phyloP scores from a whole-genome alignment of 2,797 vertebrate genomes.

The Halcyon smyrnensis region DNA sequence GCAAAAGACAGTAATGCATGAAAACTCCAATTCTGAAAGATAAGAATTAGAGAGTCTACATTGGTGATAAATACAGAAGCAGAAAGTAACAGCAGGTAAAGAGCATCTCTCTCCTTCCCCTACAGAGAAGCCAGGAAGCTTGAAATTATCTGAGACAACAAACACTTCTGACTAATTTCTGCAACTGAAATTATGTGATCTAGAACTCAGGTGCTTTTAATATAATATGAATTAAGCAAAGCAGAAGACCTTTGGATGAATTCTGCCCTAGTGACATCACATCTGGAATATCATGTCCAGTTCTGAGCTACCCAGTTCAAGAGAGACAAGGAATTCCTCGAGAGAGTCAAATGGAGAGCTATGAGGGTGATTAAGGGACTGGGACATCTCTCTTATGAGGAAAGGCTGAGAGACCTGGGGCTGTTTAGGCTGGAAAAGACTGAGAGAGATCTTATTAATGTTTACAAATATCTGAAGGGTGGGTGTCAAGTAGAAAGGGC shows the following conservation, averaged over 20 bases:
- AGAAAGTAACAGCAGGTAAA: background rate
- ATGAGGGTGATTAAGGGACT: no score
- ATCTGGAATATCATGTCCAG: no score
- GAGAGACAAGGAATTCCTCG: no score
- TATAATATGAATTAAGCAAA: background rate
- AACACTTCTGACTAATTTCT: background rate
- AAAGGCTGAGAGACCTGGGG: no score
- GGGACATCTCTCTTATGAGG: no score
- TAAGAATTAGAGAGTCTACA: background rate
- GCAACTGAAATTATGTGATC: background rate
- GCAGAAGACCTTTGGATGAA: background rate
- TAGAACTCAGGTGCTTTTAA: background rate
- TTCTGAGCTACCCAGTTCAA: no score
- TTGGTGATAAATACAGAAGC: background rate
- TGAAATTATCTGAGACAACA: background rate
- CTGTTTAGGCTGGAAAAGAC: no score
- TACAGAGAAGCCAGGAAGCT: background rate
- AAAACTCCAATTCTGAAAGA: background rate
- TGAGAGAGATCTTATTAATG: no score
- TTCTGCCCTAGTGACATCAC: no score
- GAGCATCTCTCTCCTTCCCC: background rate
- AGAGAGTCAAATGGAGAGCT: no score
- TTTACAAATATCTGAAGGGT: no score
- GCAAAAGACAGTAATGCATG: background rate
- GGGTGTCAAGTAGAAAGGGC: no score